A percentile compares a stretch with the other conserved stretches of the same genome.
Evolutionary conservation across 2,113 vertebrate species (phyloP).

Genomic region (Ochotona curzoniae): DNA sequence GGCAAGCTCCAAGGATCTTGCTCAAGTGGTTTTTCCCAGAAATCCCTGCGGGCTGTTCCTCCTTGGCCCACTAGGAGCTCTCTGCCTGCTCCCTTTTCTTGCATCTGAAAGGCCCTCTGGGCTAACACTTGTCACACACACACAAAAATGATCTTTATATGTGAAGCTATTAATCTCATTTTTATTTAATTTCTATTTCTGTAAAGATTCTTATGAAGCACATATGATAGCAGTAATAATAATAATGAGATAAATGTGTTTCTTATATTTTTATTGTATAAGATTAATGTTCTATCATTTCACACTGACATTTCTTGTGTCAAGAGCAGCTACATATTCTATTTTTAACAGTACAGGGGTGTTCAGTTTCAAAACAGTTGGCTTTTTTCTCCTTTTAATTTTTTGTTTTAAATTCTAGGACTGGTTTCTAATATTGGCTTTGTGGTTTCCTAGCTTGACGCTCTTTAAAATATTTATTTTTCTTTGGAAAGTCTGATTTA

Average conservation of each 20-base stretch:
- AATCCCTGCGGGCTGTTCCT: too few species aligned
- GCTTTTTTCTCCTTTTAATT: not conserved
- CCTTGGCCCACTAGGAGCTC: too few species aligned
- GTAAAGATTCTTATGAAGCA: not conserved
- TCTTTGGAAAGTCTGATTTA: not conserved
- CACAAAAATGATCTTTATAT: not conserved
- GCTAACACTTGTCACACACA: too few species aligned
- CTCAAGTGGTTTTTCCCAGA: too few species aligned
- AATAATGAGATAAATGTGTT: not conserved
- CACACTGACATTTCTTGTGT: not conserved
- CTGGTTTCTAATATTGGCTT: conserved; percentile 54
- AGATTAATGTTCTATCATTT: not conserved
- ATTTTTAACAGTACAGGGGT: not conserved
- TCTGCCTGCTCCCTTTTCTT: too few species aligned
- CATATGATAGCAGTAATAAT: conserved; percentile 6
- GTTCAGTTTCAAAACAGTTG: not conserved
- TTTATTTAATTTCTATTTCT: conserved; percentile 35
- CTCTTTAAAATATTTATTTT: not conserved
- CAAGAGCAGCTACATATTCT: not conserved
- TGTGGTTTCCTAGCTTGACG: conserved; percentile 2
- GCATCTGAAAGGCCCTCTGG: too few species aligned
- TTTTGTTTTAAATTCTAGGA: not conserved
- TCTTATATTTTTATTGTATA: not conserved
- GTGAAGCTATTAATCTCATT: conserved; percentile 33
- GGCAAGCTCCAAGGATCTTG: too few species aligned